Conservation (phyloP, 1,140 invertebrate genomes). For the Ruditapes philippinarum region DNA sequence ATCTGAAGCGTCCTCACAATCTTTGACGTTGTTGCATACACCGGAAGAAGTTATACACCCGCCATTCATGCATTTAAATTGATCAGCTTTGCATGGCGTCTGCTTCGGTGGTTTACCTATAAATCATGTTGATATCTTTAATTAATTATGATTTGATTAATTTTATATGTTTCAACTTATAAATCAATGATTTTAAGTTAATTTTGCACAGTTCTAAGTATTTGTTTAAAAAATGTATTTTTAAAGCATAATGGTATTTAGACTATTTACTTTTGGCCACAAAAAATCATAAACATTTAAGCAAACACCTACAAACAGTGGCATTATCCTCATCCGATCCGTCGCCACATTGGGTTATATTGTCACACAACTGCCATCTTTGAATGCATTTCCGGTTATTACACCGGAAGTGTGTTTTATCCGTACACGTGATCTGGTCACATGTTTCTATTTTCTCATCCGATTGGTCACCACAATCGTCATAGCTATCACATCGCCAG, state of each 20-base stretch:
- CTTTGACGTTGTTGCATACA: slow-evolving; percentile 94
- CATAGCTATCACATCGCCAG: slow-evolving; percentile 89
- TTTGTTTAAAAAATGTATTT: too few species aligned
- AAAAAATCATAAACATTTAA: too few species aligned
- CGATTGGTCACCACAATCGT: slow-evolving; percentile 97
- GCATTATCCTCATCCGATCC: slow-evolving; percentile 92
- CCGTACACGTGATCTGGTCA: slow-evolving; percentile 88
- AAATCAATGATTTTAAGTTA: too few species aligned
- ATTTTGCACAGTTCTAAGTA: too few species aligned
- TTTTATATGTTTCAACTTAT: too few species aligned
- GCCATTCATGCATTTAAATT: slow-evolving; percentile 91
- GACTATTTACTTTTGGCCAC: too few species aligned
- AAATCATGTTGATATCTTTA: too few species aligned
- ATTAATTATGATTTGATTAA: too few species aligned
- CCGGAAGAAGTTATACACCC: slow-evolving; percentile 75
- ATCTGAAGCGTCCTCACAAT: slow-evolving; percentile 97
- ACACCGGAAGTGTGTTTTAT: slow-evolving; percentile 89
- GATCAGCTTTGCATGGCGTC: slow-evolving; percentile 59
- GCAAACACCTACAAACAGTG: background rate
- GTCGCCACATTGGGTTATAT: slow-evolving; percentile 96
- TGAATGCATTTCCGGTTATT: slow-evolving; percentile 92
- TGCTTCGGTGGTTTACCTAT: slow-evolving; percentile 62
- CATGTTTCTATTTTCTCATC: slow-evolving; percentile 98
- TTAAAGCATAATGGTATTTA: too few species aligned
- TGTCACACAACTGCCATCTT: slow-evolving; percentile 94